phyloP scores from a whole-genome alignment of 2,797 vertebrate species.

The Pseudomugil tenellus region DNA sequence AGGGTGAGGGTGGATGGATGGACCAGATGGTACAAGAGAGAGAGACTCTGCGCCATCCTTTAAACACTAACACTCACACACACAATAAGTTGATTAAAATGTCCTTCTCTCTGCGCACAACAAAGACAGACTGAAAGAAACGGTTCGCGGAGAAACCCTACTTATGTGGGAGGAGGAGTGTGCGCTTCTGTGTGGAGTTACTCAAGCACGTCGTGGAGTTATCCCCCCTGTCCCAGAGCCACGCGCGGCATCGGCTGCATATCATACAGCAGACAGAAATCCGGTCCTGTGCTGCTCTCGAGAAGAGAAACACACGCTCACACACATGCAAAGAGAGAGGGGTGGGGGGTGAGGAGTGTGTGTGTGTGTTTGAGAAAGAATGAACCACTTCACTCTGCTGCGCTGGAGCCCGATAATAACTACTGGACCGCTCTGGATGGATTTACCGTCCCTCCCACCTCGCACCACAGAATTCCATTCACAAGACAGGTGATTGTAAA shows the following conservation, averaged over 20 bases:
- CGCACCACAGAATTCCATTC: conserved; percentile 36
- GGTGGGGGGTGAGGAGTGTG: conserved; percentile 14
- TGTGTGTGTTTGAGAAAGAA: conserved; percentile 36
- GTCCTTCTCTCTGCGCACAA: not conserved
- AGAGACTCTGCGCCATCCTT: conserved; percentile 1
- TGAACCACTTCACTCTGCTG: conserved; percentile 57
- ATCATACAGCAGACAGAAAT: conserved; percentile 42
- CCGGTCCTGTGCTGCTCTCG: conserved; percentile 25
- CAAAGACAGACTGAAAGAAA: not conserved
- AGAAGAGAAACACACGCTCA: conserved; percentile 15
- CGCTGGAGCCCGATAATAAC: conserved; percentile 47
- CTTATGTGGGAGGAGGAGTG: not conserved
- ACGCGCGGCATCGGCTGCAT: conserved; percentile 37
- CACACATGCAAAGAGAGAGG: conserved; percentile 7
- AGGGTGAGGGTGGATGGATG: not conserved
- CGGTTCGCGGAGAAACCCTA: not conserved
- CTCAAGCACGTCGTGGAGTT: conserved; percentile 40
- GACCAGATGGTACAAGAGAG: not conserved
- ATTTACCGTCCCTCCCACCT: conserved; percentile 39
- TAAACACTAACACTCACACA: not conserved
- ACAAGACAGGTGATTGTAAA: conserved; percentile 36
- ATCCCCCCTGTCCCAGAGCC: conserved; percentile 32
- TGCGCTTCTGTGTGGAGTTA: conserved; percentile 52
- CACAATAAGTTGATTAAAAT: not conserved
- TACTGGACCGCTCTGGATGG: conserved; percentile 43